Evolutionary conservation across 2,113 vertebrate species (phyloP).

Genomic region (Machaerirhynchus nigripectus): DNA sequence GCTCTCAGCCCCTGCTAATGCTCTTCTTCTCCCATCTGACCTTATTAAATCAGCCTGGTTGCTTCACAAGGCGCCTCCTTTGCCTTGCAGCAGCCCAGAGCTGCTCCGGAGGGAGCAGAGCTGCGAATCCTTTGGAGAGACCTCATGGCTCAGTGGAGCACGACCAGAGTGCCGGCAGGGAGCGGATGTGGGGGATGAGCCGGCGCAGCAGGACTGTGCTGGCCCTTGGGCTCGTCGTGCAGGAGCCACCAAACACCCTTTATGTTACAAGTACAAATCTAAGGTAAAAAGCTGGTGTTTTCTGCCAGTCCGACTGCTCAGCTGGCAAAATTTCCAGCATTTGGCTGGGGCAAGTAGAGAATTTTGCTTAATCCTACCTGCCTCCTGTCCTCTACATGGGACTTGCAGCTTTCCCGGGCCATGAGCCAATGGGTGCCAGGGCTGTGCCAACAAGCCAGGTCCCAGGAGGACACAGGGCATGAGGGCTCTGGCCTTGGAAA

Average conservation of each 20-base stretch:
- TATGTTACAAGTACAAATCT: not conserved
- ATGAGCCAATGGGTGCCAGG: accelerated
- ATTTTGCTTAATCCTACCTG: not conserved
- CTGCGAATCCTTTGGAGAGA: not conserved
- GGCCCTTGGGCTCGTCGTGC: not conserved
- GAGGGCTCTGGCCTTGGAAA: not conserved
- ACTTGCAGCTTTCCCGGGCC: not conserved
- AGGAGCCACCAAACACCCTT: not conserved
- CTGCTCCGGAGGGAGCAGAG: not conserved
- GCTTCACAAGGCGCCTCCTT: not conserved
- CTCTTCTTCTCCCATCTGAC: not conserved
- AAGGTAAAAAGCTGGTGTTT: not conserved
- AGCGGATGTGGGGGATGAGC: not conserved
- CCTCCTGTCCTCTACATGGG: not conserved
- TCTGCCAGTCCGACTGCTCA: not conserved
- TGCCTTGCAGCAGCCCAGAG: not conserved
- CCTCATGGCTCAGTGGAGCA: not conserved
- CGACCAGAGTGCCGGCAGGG: accelerated
- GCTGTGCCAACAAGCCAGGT: not conserved
- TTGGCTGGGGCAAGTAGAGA: accelerated
- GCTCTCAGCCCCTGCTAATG: not conserved
- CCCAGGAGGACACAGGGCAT: not conserved
- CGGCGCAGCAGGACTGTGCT: accelerated
- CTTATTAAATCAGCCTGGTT: not conserved
- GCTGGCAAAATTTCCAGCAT: not conserved